Conservation (phyloP, 1,140 invertebrate genomes). For the Monomorium pharaonis region DNA sequence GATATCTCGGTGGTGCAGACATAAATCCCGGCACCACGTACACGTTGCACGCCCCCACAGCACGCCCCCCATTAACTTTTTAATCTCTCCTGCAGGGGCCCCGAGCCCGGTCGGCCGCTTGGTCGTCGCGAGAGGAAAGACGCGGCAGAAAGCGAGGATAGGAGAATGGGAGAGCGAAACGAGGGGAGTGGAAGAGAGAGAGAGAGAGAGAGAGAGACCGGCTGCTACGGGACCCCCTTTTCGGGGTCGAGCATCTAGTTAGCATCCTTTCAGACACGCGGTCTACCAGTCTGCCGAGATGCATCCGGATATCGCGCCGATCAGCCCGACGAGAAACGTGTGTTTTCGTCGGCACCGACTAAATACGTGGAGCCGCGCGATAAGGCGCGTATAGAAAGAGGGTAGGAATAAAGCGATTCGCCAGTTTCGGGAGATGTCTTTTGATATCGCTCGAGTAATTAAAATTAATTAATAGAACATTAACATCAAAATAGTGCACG, state of each 20-base stretch:
- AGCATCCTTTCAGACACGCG: conserved; percentile 78
- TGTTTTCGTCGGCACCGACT: conserved; percentile 61
- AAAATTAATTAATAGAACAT: background rate
- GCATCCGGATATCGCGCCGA: conserved; percentile 68
- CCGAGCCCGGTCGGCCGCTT: conserved; percentile 31
- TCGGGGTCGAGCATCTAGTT: conserved; percentile 78
- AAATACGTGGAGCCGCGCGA: conserved; percentile 15
- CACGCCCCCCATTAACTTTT: conserved; percentile 82
- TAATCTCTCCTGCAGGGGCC: conserved; percentile 76
- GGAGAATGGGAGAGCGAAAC: background rate
- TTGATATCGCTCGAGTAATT: background rate
- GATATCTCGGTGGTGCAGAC: conserved; percentile 80
- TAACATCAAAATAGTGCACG: background rate
- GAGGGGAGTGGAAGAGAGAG: conserved; percentile 26
- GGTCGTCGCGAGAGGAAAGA: conserved; percentile 50
- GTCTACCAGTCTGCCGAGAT: conserved; percentile 70
- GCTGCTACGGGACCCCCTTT: conserved; percentile 58
- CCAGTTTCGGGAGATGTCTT: background rate
- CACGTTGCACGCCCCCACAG: conserved; percentile 80
- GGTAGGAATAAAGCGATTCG: conserved; percentile 12
- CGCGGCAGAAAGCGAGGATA: conserved; percentile 38
- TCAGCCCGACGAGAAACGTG: conserved; percentile 58
- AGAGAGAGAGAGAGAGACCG: conserved; percentile 20
- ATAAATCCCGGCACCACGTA: conserved; percentile 82
- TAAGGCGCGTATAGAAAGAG: conserved; percentile 12